Percentiles rank a stretch among this genome's conserved stretches.
phyloP scores from a whole-genome alignment of 2,888 invertebrate species.

The Cryptocheilus praepositus region DNA sequence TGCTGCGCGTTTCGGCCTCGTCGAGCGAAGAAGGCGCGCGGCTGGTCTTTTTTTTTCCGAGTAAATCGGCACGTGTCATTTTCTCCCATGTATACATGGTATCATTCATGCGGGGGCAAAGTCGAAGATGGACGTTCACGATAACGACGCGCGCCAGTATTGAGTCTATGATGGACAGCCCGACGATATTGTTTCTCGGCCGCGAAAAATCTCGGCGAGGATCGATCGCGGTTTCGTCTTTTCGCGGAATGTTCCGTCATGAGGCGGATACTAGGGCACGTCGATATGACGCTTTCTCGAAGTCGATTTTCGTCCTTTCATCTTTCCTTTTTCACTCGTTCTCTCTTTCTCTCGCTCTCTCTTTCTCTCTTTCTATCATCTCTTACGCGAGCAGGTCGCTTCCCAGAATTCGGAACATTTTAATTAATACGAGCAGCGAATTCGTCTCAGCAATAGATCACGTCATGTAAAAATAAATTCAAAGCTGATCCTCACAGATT shows the following conservation, averaged over 20 bases:
- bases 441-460: conserved; percentile 59
- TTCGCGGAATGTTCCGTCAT: too few relatives aligned
- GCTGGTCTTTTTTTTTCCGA: too few relatives aligned
- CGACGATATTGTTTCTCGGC: not conserved
- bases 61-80: too few relatives aligned
- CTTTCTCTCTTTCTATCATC: conserved; percentile 12
- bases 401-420: conserved; percentile 56
- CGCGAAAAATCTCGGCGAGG: too few relatives aligned
- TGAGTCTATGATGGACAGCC: conserved; percentile 4
- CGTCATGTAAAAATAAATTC: conserved; percentile 74
- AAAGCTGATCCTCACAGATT: conserved; percentile 69
- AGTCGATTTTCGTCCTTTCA: not conserved
- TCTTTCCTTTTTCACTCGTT: not conserved
- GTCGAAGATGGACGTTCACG: too few relatives aligned
- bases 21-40: too few relatives aligned
- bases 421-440: conserved; percentile 53
- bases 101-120: too few relatives aligned
- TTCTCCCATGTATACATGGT: too few relatives aligned
- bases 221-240: too few relatives aligned
- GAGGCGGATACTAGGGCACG: too few relatives aligned
- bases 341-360: conserved; percentile 16
- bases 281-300: conserved; percentile 4
- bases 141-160: not conserved
- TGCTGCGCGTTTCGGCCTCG: too few relatives aligned
- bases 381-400: conserved; percentile 41